phyloP scores from a whole-genome alignment of 2,797 vertebrate genomes.

The Lemur catta region DNA sequence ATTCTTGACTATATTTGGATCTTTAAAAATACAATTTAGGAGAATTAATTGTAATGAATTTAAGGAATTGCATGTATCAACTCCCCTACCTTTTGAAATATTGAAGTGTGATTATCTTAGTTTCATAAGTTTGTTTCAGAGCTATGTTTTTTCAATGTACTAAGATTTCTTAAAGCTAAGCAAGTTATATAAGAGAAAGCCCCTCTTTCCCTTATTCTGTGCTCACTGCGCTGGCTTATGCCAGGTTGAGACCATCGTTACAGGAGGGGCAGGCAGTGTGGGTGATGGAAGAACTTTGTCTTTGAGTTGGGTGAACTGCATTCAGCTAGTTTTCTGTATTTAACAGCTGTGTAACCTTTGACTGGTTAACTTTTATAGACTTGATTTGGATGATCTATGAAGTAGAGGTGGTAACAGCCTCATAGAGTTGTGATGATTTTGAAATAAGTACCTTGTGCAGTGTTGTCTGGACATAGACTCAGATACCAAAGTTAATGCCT shows the following conservation, averaged over 20 bases:
- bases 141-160: neutral
- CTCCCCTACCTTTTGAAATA: neutral
- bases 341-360: constrained; percentile 28
- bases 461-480: neutral
- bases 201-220: neutral
- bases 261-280: neutral
- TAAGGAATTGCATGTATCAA: neutral
- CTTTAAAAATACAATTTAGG: neutral
- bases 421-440: neutral
- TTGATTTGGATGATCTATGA: neutral
- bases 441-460: neutral
- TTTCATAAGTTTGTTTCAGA: constrained; percentile 25
- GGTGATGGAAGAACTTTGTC: neutral
- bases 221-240: neutral
- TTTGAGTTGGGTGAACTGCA: neutral
- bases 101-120: neutral
- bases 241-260: neutral
- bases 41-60: constrained; percentile 20
- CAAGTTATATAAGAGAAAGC: neutral
- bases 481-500: neutral
- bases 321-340: neutral
- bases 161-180: constrained; percentile 2
- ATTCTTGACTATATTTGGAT: constrained; percentile 4
- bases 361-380: neutral
- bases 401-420: neutral